Evolutionary conservation across 2,113 vertebrate species (phyloP).

Genomic region (Lagenorhynchus albirostris): DNA sequence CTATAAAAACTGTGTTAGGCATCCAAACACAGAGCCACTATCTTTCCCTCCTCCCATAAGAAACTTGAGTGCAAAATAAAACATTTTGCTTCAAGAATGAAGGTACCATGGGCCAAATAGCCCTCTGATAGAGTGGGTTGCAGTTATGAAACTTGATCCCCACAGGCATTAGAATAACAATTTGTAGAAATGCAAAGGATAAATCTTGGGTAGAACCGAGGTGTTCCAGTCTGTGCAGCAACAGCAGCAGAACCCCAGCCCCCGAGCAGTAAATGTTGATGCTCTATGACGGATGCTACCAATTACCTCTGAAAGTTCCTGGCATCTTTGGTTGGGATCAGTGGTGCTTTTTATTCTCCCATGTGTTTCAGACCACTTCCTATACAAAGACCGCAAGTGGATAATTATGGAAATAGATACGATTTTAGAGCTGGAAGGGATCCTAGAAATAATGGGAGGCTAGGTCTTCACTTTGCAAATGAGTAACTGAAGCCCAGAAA

Average conservation of each 20-base stretch:
- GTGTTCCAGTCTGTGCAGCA: neutral
- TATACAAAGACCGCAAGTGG: neutral
- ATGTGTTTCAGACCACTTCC: neutral
- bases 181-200: slow-evolving; percentile 7
- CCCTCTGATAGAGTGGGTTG: neutral
- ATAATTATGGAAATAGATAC: slow-evolving; percentile 1
- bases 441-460: neutral
- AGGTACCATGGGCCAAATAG: neutral
- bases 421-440: neutral
- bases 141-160: neutral
- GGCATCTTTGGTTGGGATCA: neutral
- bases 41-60: neutral
- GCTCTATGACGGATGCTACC: neutral
- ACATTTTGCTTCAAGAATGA: neutral
- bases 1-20: neutral
- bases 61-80: slow-evolving; percentile 33
- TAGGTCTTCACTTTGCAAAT: neutral
- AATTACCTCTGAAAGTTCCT: neutral
- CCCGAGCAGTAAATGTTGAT: neutral
- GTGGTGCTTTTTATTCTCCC: neutral
- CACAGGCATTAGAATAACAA: neutral
- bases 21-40: neutral
- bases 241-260: neutral
- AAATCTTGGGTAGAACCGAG: neutral
- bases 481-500: neutral